Evolutionary conservation across 1,140 invertebrate species (phyloP).

Genomic region (Atta texana): DNA sequence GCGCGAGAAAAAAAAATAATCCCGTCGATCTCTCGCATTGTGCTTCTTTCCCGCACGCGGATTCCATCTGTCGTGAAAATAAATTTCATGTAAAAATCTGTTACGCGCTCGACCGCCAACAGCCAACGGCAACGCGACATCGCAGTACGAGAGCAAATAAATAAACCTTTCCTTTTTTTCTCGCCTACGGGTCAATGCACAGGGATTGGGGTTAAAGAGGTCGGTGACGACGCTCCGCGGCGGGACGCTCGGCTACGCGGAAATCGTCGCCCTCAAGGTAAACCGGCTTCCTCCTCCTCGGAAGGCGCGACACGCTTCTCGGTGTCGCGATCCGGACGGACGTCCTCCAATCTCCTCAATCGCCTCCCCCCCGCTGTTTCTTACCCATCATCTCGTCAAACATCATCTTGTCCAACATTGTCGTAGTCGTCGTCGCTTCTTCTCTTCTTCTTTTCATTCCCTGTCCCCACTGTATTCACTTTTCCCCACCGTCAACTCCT

Average conservation of each 20-base stretch:
- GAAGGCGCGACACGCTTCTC: constrained; percentile 70
- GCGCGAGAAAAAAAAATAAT: constrained; percentile 8
- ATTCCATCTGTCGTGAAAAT: constrained; percentile 10
- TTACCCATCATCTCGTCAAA: constrained; percentile 28
- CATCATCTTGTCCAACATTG: constrained; percentile 7
- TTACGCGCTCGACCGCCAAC: constrained; percentile 28
- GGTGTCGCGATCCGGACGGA: constrained; percentile 70
- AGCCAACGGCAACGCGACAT: constrained; percentile 41
- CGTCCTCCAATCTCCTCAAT: constrained; percentile 48
- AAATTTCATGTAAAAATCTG: constrained; percentile 30
- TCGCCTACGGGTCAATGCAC: constrained; percentile 86
- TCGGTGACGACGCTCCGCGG: constrained; percentile 95
- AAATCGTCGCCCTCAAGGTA: constrained; percentile 98
- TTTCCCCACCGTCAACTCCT: not conserved
- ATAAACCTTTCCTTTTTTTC: constrained; percentile 81
- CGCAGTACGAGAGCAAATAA: constrained; percentile 78
- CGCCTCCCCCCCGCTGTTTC: constrained; percentile 60
- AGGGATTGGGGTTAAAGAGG: constrained; percentile 94
- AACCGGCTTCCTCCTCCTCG: constrained; percentile 81
- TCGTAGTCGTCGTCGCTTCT: constrained; percentile 32
- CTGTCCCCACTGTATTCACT: not conserved
- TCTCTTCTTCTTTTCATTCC: constrained; percentile 40
- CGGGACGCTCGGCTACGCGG: constrained; percentile 95
- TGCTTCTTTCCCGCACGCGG: constrained; percentile 10
- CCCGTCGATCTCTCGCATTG: not conserved